Conservation (phyloP, 2,888 invertebrate genomes). For the Ennomos fuscantarius region DNA sequence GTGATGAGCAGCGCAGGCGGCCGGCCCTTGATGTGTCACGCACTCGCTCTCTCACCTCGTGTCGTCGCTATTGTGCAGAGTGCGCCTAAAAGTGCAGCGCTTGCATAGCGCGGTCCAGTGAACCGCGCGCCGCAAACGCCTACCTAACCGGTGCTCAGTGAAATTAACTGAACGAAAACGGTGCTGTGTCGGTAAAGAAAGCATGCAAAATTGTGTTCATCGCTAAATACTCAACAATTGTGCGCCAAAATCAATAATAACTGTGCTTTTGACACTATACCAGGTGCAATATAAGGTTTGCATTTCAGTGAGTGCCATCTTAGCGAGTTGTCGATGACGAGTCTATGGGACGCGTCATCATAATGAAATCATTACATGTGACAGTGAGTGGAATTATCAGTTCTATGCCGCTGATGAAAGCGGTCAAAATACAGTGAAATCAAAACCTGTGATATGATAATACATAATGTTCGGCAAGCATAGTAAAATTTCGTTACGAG, state of each 20-base stretch:
- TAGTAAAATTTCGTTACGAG: constrained; percentile 79
- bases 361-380: constrained; percentile 88
- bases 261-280: constrained; percentile 84
- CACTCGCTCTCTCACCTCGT: constrained; percentile 85
- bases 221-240: constrained; percentile 85
- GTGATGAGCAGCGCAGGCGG: constrained; percentile 26
- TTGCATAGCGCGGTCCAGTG: constrained; percentile 59
- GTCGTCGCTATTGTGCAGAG: constrained; percentile 82
- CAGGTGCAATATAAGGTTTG: constrained; percentile 82
- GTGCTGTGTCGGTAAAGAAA: constrained; percentile 83
- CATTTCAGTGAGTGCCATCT: constrained; percentile 86
- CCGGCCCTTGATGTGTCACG: constrained; percentile 58
- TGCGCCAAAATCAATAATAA: constrained; percentile 84
- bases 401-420: constrained; percentile 59
- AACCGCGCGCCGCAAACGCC: constrained; percentile 60
- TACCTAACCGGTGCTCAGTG: constrained; percentile 83
- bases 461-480: constrained; percentile 79
- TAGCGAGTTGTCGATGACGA: constrained; percentile 62
- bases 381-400: constrained; percentile 86
- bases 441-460: constrained; percentile 66
- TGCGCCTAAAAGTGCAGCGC: constrained; percentile 80
- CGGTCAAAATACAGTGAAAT: constrained; percentile 64
- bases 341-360: constrained; percentile 60
- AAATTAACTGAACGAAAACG: constrained; percentile 80
- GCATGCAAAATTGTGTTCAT: constrained; percentile 85